Evolutionary conservation across 2,797 vertebrate genomes (phyloP).

Genomic region (Bothrops alternatus): DNA sequence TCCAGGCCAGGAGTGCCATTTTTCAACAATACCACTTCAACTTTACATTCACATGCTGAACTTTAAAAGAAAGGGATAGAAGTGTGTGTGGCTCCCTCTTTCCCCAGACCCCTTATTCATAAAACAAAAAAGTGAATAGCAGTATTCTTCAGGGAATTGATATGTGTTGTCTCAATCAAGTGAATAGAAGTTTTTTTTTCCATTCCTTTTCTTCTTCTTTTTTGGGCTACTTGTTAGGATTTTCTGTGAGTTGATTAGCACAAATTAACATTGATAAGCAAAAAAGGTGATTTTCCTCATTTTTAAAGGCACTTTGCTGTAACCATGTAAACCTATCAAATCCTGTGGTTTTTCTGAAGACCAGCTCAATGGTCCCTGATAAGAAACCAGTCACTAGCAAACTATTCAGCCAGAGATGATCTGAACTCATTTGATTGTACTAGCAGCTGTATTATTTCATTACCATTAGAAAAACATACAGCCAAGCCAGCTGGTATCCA

Average conservation of each 20-base stretch:
- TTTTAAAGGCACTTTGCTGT: conserved; percentile 65
- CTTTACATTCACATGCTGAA: conserved; percentile 4
- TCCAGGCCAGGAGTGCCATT: neutral
- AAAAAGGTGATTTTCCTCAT: conserved; percentile 54
- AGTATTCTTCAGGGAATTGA: conserved; percentile 46
- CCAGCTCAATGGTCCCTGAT: conserved; percentile 72
- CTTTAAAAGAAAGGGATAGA: conserved; percentile 5
- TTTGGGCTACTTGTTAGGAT: neutral
- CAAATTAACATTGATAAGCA: conserved; percentile 54
- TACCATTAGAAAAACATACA: conserved; percentile 77
- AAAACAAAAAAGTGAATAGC: conserved; percentile 50
- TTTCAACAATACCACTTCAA: neutral
- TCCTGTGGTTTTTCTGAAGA: conserved; percentile 61
- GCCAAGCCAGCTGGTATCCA: conserved; percentile 79
- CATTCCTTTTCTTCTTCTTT: neutral
- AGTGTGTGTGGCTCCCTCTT: neutral
- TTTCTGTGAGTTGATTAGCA: conserved; percentile 41
- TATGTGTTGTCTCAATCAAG: conserved; percentile 49
- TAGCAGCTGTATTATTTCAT: conserved; percentile 81
- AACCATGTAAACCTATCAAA: conserved; percentile 65
- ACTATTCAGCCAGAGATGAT: conserved; percentile 72
- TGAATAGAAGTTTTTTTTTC: conserved; percentile 54
- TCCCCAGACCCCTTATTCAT: conserved; percentile 27
- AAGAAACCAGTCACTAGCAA: conserved; percentile 75
- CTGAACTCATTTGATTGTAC: conserved; percentile 80